A percentile compares a stretch with the other conserved stretches of the same genome.
These are phyloP conservation scores for Pachypeltis micranthus DNA, from an alignment of 1,140 invertebrate species.

Conservation along the genomic window DNA sequence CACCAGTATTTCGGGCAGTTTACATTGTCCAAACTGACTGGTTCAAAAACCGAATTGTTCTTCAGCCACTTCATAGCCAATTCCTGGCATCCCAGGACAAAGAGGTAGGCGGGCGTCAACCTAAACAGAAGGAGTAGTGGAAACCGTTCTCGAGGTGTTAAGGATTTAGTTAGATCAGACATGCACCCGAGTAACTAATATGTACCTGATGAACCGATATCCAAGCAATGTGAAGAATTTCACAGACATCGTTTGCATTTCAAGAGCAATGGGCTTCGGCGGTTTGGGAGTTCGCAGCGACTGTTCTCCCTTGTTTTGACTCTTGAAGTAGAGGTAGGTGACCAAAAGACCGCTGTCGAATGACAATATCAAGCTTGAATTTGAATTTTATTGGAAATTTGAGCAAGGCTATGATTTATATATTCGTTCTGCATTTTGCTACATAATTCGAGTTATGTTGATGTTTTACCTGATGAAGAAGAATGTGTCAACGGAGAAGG, in stretches of 20 bases:
- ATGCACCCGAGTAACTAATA: no score
- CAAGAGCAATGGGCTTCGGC: slow-evolving; percentile 10
- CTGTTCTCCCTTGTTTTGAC: slow-evolving; percentile 13
- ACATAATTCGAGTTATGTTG: no score
- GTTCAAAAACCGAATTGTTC: slow-evolving; percentile 60
- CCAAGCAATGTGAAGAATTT: slow-evolving; percentile 47
- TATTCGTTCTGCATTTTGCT: no score
- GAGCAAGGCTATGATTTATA: no score
- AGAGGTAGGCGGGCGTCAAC: slow-evolving; percentile 67
- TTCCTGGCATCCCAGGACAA: slow-evolving; percentile 61
- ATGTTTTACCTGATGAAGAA: slow-evolving; percentile 83
- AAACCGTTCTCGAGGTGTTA: no score
- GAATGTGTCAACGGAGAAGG: slow-evolving; percentile 83
- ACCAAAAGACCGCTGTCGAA: slow-evolving; percentile 55
- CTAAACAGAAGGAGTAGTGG: slow-evolving; percentile 36
- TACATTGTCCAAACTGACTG: slow-evolving; percentile 54
- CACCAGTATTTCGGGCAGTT: slow-evolving; percentile 70
- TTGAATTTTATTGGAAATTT: no score
- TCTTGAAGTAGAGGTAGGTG: slow-evolving; percentile 52
- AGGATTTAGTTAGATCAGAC: no score
- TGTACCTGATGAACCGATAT: slow-evolving; percentile 52
- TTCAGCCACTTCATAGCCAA: slow-evolving; percentile 50
- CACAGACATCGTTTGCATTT: slow-evolving; percentile 6
- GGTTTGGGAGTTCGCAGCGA: slow-evolving; percentile 13
- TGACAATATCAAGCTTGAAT: no score